These are phyloP conservation scores for Kryptolebias ocellatus DNA, from an alignment of 2,797 vertebrate species.

Conservation along the genomic window DNA sequence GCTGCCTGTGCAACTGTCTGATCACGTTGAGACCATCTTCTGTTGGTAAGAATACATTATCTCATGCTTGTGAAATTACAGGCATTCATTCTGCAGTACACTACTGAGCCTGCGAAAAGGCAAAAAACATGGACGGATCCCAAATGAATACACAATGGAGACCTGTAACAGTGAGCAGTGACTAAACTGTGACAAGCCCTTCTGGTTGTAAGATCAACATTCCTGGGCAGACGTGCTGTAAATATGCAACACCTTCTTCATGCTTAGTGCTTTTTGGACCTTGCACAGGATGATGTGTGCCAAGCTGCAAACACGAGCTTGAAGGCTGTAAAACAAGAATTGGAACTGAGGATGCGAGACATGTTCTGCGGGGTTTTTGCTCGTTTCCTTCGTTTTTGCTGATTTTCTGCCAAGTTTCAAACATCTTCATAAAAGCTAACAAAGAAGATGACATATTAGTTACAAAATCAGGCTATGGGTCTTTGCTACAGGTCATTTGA, in stretches of 20 bases:
- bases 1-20: slow-evolving; percentile 67
- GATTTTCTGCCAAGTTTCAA: slow-evolving; percentile 23
- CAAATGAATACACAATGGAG: slow-evolving; percentile 47
- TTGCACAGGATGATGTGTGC: slow-evolving; percentile 46
- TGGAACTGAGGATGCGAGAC: slow-evolving; percentile 23
- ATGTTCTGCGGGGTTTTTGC: slow-evolving; percentile 23
- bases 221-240: slow-evolving; percentile 59
- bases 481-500: slow-evolving; percentile 65
- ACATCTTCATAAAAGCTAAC: slow-evolving; percentile 31
- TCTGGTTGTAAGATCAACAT: slow-evolving; percentile 73
- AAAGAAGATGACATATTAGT: slow-evolving; percentile 10
- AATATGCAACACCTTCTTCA: slow-evolving; percentile 47
- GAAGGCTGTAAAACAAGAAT: slow-evolving; percentile 28
- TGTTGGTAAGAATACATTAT: slow-evolving; percentile 72
- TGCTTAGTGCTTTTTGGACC: slow-evolving; percentile 48
- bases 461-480: slow-evolving; percentile 35
- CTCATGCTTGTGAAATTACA: slow-evolving; percentile 66
- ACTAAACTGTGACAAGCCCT: slow-evolving; percentile 48
- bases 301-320: slow-evolving; percentile 42
- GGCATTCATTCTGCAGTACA: slow-evolving; percentile 60
- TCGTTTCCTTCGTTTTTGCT: slow-evolving; percentile 8
- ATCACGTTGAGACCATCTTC: slow-evolving; percentile 67
- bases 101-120: slow-evolving; percentile 43
- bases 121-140: slow-evolving; percentile 41
- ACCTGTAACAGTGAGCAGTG: slow-evolving; percentile 41